phyloP scores from a whole-genome alignment of 2,797 vertebrate species.

The Enteromius radiatus region DNA sequence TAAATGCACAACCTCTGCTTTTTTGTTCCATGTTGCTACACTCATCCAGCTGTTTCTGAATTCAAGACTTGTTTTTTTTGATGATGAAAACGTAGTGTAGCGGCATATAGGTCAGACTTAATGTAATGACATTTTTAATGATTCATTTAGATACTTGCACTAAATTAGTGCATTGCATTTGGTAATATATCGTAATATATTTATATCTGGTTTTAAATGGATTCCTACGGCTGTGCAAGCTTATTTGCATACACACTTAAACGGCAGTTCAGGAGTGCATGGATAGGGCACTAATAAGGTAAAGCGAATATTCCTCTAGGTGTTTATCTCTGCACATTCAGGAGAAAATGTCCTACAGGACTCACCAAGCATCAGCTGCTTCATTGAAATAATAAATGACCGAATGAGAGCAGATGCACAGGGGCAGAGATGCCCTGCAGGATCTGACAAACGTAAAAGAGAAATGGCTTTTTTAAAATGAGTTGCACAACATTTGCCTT shows the following conservation, averaged over 20 bases:
- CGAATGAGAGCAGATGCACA: constrained; percentile 21
- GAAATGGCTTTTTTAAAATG: constrained; percentile 66
- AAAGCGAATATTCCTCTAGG: not conserved
- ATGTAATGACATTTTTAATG: not conserved
- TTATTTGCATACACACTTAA: not conserved
- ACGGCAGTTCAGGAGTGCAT: not conserved
- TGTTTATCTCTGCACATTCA: not conserved
- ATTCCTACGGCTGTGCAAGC: not conserved
- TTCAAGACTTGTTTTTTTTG: not conserved
- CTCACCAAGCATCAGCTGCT: constrained; percentile 1
- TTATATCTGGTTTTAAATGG: not conserved
- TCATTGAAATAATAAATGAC: constrained; percentile 50
- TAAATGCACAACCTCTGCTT: not conserved
- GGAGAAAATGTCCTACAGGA: constrained; percentile 32
- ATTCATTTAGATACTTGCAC: not conserved
- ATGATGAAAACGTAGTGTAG: not conserved
- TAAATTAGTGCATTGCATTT: not conserved
- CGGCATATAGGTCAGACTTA: not conserved
- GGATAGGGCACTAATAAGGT: not conserved
- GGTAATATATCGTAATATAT: not conserved
- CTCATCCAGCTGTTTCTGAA: not conserved
- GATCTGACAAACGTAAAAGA: constrained; percentile 67
- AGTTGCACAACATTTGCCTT: constrained; percentile 74
- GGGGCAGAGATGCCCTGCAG: constrained; percentile 45
- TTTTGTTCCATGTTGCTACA: not conserved